Evolutionary conservation across 1,140 invertebrate genomes (phyloP).

Genomic region (Panonychus citri): DNA sequence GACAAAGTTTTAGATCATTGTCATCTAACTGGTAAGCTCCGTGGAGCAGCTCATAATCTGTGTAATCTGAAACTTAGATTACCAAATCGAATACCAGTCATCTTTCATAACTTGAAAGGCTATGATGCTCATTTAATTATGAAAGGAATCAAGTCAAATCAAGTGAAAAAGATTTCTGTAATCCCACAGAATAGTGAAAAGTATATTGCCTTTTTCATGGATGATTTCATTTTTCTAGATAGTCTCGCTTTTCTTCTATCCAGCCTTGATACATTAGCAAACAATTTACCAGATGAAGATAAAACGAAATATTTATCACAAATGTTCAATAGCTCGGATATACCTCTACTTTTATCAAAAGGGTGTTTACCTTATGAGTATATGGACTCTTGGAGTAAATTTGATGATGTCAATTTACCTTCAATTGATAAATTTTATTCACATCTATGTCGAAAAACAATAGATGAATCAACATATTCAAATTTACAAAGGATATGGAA

Average conservation of each 20-base stretch:
- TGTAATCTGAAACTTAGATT: background rate
- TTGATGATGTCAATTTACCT: slow-evolving; percentile 14
- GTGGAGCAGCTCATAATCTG: background rate
- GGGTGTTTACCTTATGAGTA: slow-evolving; percentile 16
- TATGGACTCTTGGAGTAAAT: slow-evolving; percentile 11
- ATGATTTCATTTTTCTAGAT: background rate
- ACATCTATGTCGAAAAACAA: background rate
- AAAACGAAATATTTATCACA: no score
- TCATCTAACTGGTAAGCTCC: background rate
- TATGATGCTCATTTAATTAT: background rate
- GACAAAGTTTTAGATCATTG: background rate
- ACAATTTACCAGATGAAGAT: background rate
- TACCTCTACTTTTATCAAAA: background rate
- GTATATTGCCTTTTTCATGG: background rate
- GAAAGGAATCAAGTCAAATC: background rate
- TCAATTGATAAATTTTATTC: background rate
- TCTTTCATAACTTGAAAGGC: background rate
- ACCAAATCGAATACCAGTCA: background rate
- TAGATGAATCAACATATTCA: background rate
- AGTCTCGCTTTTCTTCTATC: background rate
- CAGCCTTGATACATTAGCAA: background rate
- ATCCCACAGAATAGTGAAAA: background rate
- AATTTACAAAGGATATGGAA: slow-evolving; percentile 12
- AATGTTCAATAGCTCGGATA: background rate
- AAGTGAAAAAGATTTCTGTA: background rate